Evolutionary conservation across 2,113 vertebrate species (phyloP).

Genomic region (Neolamprologus caudopunctatus): DNA sequence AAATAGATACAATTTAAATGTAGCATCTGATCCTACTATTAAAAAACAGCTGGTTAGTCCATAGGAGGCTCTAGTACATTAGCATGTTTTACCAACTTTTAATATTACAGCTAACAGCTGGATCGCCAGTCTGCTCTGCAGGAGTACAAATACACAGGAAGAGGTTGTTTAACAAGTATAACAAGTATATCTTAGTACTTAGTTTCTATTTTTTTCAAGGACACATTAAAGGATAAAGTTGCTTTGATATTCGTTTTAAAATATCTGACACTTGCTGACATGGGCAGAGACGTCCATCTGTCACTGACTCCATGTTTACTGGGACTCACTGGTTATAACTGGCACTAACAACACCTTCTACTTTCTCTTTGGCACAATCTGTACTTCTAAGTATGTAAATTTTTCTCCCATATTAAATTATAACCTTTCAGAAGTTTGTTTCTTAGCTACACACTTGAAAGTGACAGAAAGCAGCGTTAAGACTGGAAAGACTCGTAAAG

Average conservation of each 20-base stretch:
- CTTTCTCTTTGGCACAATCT: not conserved
- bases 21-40: not conserved
- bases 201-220: fast-evolving
- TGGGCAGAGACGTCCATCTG: not conserved
- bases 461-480: not conserved
- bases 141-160: not conserved
- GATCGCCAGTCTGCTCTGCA: not conserved
- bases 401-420: not conserved
- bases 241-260: not conserved
- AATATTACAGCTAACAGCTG: not conserved
- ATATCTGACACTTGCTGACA: not conserved
- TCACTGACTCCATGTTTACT: not conserved
- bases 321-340: not conserved
- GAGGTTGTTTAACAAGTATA: not conserved
- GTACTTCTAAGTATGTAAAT: not conserved
- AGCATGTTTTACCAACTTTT: not conserved
- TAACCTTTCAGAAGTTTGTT: not conserved
- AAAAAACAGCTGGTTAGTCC: not conserved
- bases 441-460: not conserved
- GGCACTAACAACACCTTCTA: not conserved
- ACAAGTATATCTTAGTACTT: not conserved
- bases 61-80: not conserved
- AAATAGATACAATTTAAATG: not conserved
- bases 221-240: not conserved
- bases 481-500: not conserved